Evolutionary conservation across 1,140 invertebrate species (phyloP).

Genomic region (Achroia grisella): DNA sequence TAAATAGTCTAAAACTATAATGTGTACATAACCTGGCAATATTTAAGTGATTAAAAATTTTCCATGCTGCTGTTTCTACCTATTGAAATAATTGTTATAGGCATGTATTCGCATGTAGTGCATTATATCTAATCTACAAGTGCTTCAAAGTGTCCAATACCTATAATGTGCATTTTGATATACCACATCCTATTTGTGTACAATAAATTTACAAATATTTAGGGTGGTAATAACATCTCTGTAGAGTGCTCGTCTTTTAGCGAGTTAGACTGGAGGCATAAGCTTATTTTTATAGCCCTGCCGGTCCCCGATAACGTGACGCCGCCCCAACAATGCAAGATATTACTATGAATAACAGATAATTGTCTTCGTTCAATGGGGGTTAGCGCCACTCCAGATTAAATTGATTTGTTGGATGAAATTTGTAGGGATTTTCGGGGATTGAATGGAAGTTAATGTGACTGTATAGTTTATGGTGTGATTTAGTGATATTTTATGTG

Average conservation of each 20-base stretch:
- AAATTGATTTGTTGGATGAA: constrained; percentile 46
- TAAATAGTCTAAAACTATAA: no score
- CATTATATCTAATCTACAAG: no score
- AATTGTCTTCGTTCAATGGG: constrained; percentile 41
- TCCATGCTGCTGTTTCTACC: no score
- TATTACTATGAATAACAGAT: constrained; percentile 57
- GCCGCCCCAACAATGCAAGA: constrained; percentile 55
- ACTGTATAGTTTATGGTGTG: constrained; percentile 8
- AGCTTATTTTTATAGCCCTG: constrained; percentile 73
- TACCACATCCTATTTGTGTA: background rate
- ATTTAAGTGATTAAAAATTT: no score
- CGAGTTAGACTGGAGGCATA: constrained; percentile 52
- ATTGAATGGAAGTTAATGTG: background rate
- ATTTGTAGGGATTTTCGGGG: constrained; percentile 3
- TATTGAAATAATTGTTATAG: no score
- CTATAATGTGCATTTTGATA: no score
- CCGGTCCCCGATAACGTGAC: constrained; percentile 51
- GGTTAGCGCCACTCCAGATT: constrained; percentile 31
- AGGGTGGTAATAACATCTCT: constrained; percentile 15
- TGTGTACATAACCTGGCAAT: no score
- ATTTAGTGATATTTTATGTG: background rate
- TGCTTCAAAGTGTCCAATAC: no score
- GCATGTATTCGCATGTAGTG: no score
- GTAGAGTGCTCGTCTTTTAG: constrained; percentile 9
- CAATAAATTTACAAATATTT: constrained; percentile 1